Conservation (phyloP, 2,113 vertebrate species). For the Catharus fuscescens region DNA sequence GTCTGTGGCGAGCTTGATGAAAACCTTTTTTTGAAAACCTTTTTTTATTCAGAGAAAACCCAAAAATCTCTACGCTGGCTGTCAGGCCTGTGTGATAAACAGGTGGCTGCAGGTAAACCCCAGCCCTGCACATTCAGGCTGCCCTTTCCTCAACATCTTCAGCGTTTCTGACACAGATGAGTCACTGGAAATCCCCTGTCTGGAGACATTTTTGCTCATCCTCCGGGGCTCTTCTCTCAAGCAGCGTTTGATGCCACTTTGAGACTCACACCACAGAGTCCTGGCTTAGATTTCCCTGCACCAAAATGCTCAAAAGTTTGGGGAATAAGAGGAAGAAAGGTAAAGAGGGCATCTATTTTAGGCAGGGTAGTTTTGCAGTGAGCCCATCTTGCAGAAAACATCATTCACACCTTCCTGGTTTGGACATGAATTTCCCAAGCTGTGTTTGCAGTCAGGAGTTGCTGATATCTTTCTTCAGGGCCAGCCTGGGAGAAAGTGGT, state of each 20-base stretch:
- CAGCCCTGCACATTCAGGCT: not conserved
- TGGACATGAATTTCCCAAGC: not conserved
- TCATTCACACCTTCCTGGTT: not conserved
- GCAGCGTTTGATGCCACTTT: not conserved
- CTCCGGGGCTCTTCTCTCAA: not conserved
- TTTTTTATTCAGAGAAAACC: conserved; percentile 11
- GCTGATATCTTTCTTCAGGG: not conserved
- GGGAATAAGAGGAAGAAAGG: not conserved
- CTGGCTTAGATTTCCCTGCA: not conserved
- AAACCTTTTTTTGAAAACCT: not conserved
- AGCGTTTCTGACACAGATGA: conserved; percentile 30
- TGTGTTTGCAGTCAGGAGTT: not conserved
- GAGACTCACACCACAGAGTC: not conserved
- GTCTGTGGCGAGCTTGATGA: not conserved
- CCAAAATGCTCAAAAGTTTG: not conserved
- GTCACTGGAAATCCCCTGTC: conserved; percentile 68
- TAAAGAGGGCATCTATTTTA: not conserved
- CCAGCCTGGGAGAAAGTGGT: not conserved
- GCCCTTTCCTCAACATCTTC: conserved; percentile 29
- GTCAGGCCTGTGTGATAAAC: not conserved
- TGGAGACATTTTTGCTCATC: not conserved
- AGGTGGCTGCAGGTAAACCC: conserved; percentile 41
- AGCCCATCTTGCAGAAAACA: not conserved
- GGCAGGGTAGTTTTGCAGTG: not conserved
- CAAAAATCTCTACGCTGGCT: not conserved